Conservation (phyloP, 2,797 vertebrate species). For the Rhinoraja longicauda region DNA sequence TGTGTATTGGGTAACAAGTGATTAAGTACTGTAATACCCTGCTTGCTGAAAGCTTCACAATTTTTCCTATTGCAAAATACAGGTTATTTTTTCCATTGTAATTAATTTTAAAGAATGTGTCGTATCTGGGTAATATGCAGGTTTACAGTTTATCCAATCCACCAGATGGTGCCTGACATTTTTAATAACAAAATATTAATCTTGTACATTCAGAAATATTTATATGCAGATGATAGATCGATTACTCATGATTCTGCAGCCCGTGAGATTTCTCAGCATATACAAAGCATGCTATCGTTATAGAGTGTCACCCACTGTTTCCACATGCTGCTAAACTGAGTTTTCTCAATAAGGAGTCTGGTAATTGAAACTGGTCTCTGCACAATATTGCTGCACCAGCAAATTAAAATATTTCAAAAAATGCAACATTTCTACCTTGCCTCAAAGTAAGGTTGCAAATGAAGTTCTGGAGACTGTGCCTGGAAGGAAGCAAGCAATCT, state of each 20-base stretch:
- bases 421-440: background rate
- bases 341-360: background rate
- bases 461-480: background rate
- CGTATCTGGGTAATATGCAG: background rate
- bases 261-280: background rate
- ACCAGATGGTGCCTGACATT: conserved; percentile 33
- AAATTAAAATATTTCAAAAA: background rate
- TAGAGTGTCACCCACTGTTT: background rate
- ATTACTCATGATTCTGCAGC: background rate
- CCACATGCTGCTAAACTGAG: conserved; percentile 16
- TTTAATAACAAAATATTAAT: background rate
- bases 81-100: background rate
- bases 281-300: background rate
- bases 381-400: background rate
- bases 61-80: background rate
- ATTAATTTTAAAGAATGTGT: background rate
- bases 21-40: background rate
- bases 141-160: background rate
- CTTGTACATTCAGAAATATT: background rate
- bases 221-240: background rate
- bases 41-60: background rate
- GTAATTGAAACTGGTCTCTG: conserved; percentile 25
- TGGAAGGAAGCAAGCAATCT: background rate
- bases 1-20: background rate
- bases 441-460: background rate